Evolutionary conservation across 2,888 invertebrate species (phyloP), one percentile per base, ranked within the genome.

Genomic region (Dorcus parallelipipedus): DNA sequence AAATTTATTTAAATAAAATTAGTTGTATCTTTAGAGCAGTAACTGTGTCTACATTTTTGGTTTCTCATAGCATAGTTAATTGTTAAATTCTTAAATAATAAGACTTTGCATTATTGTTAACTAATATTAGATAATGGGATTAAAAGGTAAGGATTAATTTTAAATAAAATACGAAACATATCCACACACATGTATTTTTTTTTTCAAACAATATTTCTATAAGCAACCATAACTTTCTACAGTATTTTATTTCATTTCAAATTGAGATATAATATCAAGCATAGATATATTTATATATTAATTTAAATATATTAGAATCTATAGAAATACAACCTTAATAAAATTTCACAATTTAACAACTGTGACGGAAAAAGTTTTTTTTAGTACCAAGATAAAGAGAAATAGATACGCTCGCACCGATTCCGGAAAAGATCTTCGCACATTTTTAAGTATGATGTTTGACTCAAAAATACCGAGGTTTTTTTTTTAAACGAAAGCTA

Each of bases 261-360:
- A 10, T 10, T 45, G 20, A 45, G 45, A 51, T 52, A 52, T 59
- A 55, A 59, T 59, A 59, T 59, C 59, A 59, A 59, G 59, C 59
- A 54, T 54, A 26, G 33, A 58, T 53, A 58, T 58, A 58, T 58
- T 53, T 60, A 33, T 33, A 33, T 33, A 33, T 64, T 60, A 62
- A 58, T 68, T 67, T 69, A 69, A 72, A 73, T 74, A 73, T 75
- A 73, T 74, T 73, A 73, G 69, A 73, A 71, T 71, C 68, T 59
- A 59, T 59, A 39, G 49, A 51, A 40, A 55, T 54, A 55, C 54
- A 65, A 64, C 60, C 59, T 61, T 69, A 71, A 72, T 73, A 74
- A 74, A 73, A 72, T 70, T 69, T 73, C 67, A 69, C 70, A 71
- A 66, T 67, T 65, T 64, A 73, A 70, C 67, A 69, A 68, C 66